Evolutionary conservation across 2,113 vertebrate genomes (phyloP).

Genomic region (Coptodon bakossiorum): DNA sequence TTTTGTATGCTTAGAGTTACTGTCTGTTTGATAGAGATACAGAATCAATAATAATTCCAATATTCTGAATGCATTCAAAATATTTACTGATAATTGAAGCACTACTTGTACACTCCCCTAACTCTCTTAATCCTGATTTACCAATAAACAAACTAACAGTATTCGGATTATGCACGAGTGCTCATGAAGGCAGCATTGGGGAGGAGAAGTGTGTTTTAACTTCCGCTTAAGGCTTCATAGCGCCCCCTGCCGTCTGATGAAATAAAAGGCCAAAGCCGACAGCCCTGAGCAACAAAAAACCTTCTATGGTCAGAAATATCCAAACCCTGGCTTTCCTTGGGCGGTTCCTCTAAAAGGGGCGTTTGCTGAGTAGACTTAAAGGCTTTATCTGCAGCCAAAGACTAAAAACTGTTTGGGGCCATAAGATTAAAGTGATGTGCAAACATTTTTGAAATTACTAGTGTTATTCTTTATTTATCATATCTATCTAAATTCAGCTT

Average conservation of each 20-base stretch:
- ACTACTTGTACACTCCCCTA: background rate
- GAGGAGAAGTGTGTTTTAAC: background rate
- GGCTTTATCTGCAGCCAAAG: background rate
- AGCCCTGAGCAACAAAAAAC: background rate
- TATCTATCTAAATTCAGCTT: background rate
- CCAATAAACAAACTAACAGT: background rate
- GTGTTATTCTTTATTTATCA: background rate
- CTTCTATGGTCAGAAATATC: background rate
- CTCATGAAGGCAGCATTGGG: background rate
- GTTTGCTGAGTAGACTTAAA: background rate
- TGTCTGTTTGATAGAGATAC: background rate
- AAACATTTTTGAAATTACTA: background rate
- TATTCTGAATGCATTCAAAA: background rate
- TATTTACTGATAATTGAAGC: background rate
- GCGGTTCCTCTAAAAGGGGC: background rate
- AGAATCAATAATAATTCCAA: background rate
- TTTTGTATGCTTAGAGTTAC: background rate
- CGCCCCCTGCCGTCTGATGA: conserved; percentile 14
- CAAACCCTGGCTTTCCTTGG: background rate
- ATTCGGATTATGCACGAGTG: accelerated
- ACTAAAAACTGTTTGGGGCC: background rate
- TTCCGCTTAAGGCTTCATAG: background rate
- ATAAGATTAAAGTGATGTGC: background rate
- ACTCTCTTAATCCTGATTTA: background rate
- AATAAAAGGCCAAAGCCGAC: background rate